phyloP scores from a whole-genome alignment of 2,113 vertebrate genomes.

The Leiothrix lutea region DNA sequence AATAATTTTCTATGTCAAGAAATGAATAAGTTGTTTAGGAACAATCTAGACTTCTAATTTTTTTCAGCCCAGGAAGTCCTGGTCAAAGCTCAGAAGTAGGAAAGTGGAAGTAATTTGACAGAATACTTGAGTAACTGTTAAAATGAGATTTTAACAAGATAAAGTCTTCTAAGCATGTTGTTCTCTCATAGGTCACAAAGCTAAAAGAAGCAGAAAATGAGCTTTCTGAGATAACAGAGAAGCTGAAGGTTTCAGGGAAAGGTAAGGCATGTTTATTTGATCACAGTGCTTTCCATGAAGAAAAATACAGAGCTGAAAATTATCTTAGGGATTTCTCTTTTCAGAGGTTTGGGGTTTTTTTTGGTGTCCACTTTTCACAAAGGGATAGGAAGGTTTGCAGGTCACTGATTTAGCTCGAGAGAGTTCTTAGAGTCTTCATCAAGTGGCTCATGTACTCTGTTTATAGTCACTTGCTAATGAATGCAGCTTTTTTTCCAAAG shows the following conservation, averaged over 20 bases:
- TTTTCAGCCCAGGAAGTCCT: neutral
- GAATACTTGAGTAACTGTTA: neutral
- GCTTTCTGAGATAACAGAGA: conserved; percentile 84
- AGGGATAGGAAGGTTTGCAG: neutral
- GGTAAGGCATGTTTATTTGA: conserved; percentile 70
- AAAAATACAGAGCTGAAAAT: neutral
- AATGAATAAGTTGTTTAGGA: neutral
- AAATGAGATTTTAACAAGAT: neutral
- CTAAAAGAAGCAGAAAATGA: conserved; percentile 87
- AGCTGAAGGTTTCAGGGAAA: conserved; percentile 80
- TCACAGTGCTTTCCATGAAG: neutral
- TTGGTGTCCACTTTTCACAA: neutral
- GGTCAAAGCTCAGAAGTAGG: neutral
- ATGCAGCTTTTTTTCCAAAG: neutral
- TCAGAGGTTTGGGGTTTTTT: neutral
- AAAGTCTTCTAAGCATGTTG: neutral
- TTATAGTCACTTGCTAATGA: neutral
- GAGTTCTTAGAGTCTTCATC: neutral
- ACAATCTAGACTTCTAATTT: neutral
- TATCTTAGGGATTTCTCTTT: neutral
- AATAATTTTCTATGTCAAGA: neutral
- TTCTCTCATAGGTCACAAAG: conserved; percentile 80
- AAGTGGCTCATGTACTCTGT: neutral
- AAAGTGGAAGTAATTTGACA: neutral
- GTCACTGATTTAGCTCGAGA: neutral